Evolutionary conservation across 2,888 invertebrate species (phyloP).

Genomic region (Merodon equestris): DNA sequence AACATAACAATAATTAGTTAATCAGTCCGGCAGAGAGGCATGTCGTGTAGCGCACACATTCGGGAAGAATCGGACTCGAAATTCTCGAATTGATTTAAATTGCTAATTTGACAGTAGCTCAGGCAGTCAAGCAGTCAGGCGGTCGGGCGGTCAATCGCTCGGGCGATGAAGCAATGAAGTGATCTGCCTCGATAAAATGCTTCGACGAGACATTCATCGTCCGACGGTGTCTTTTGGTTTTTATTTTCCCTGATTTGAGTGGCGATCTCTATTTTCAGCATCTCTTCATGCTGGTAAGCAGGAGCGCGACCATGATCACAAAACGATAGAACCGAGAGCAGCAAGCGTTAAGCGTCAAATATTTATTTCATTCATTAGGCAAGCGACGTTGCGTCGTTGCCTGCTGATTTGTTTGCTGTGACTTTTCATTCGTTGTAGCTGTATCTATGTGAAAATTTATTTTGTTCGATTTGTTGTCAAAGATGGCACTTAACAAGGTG

Average conservation of each 20-base stretch:
- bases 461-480: constrained; percentile 61
- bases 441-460: constrained; percentile 46
- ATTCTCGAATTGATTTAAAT: constrained; percentile 60
- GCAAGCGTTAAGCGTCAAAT: constrained; percentile 38
- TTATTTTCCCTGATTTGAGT: constrained; percentile 16
- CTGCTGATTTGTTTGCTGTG: constrained; percentile 55
- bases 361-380: constrained; percentile 54
- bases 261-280: constrained; percentile 44
- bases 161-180: constrained; percentile 3
- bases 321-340: too few relatives aligned
- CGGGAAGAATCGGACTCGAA: not conserved
- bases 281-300: constrained; percentile 6
- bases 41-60: constrained; percentile 18
- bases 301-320: constrained; percentile 19
- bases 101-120: constrained; percentile 67
- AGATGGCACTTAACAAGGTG: constrained; percentile 67
- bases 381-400: constrained; percentile 31
- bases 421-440: constrained; percentile 31
- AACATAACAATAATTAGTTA: constrained; percentile 66
- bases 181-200: constrained; percentile 49
- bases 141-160: too few relatives aligned
- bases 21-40: constrained; percentile 33
- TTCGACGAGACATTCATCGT: not conserved
- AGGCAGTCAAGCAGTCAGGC: too few relatives aligned
- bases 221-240: too few relatives aligned